Evolutionary conservation across 2,888 invertebrate species (phyloP), one percentile per base, ranked within the genome.

Genomic region (Caenorhabditis sulstoni): DNA sequence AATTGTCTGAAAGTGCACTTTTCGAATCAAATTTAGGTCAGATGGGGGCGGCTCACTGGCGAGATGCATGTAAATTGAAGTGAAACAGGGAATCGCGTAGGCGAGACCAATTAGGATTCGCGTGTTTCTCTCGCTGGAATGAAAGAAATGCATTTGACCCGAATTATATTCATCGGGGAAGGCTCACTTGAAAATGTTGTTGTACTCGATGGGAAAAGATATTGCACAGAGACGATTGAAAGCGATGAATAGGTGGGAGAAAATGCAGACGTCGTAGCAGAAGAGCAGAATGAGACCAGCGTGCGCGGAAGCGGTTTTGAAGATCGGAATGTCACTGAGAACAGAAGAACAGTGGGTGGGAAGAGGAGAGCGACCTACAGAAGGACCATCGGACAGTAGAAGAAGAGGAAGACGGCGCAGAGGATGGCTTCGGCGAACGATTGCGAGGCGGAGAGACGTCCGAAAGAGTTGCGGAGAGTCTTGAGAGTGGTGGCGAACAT

Each of bases 191-290:
- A 77, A 78, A 18, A 77, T 62, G 11, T 47, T 58, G 23, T 70
- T 75, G 45, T 78, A 75, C n/a, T 70, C 47, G 41, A 78, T 58
- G 5, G 82, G 82, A 12, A 75, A 45, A 20, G 67, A 64, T 9
- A 83, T 81, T 20, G 83, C 83, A 16, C 75, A 73, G 37, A 83
- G 49, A 16, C 83, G 79, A 37, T 83, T 83, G 47, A 81, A 20
- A 11, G 83, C 75, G 52, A 83, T 83, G 35, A 76, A 66, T 14
- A 83, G 49, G 55, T 83, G 83, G 20, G 79, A 80, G 45, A 80
- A 82, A 20, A 80, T 80, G 53, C 82, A 82, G 49, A 82, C 73
- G 44, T 82, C 82, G 58, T 82, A 82, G 59, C 79, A 82, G 70
- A 82, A 73, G 2, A 82, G 77, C n/a, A 82, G 77, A 22, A 82